Evolutionary conservation across 2,888 invertebrate genomes (phyloP).

Genomic region (Marronus borbonicus): DNA sequence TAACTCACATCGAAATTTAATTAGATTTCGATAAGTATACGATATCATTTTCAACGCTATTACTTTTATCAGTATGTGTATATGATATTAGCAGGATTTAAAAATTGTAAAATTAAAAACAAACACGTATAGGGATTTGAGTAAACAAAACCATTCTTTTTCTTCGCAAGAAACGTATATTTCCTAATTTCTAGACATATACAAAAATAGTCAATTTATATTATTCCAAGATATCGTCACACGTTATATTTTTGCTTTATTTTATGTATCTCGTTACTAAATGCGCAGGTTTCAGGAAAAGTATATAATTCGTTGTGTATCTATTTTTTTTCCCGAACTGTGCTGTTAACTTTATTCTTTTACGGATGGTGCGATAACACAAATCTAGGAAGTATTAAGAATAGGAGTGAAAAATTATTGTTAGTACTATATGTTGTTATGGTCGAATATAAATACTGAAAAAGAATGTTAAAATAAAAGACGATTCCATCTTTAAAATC

Average conservation of each 20-base stretch:
- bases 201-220: conserved; percentile 53
- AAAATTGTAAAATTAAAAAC: too few species aligned
- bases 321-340: conserved; percentile 31
- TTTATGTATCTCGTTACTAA: conserved; percentile 27
- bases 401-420: conserved; percentile 13
- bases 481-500: conserved; percentile 36
- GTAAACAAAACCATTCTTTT: conserved; percentile 23
- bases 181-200: conserved; percentile 51
- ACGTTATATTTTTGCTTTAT: conserved; percentile 36
- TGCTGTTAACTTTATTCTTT: background rate
- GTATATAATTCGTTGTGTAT: conserved; percentile 39
- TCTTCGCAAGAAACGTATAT: conserved; percentile 51
- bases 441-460: conserved; percentile 12
- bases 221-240: conserved; percentile 47
- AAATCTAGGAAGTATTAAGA: conserved; percentile 19
- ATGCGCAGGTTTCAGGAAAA: conserved; percentile 47
- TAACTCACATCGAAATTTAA: too few species aligned
- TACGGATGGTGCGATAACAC: background rate
- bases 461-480: conserved; percentile 49
- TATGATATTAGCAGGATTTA: too few species aligned
- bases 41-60: too few species aligned
- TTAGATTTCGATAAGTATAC: too few species aligned
- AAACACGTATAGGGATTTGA: background rate
- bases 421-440: conserved; percentile 16
- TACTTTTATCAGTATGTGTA: too few species aligned